These are phyloP conservation scores for Kryptolebias marmoratus DNA, from an alignment of 2,113 vertebrate species.

Conservation along the genomic window DNA sequence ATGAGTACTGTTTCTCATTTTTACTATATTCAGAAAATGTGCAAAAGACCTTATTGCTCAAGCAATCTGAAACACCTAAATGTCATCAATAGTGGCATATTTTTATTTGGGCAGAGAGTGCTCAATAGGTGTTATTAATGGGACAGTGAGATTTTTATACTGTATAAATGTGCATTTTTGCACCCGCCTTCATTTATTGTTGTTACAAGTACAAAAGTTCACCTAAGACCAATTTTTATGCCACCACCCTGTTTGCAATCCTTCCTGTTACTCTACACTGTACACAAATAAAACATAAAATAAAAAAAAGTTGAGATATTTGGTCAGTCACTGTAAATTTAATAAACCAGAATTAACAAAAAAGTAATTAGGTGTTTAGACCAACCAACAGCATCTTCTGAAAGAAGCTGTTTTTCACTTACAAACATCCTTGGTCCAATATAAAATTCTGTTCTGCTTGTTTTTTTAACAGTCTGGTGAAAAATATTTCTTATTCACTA, in stretches of 20 bases:
- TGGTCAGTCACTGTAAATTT: slow-evolving; percentile 46
- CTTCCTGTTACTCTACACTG: slow-evolving; percentile 3
- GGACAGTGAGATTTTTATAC: neutral
- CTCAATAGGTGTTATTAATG: neutral
- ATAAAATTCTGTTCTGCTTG: slow-evolving; percentile 48
- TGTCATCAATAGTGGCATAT: slow-evolving; percentile 2
- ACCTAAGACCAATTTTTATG: neutral
- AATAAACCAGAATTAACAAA: slow-evolving; percentile 29
- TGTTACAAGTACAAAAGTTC: slow-evolving; percentile 8
- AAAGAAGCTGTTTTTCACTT: slow-evolving; percentile 38
- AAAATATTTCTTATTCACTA: slow-evolving; percentile 45
- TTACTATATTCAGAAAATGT: slow-evolving; percentile 52
- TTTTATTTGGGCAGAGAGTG: slow-evolving; percentile 8
- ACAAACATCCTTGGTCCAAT: slow-evolving; percentile 68
- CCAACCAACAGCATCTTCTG: slow-evolving; percentile 18
- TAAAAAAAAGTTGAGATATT: slow-evolving; percentile 28
- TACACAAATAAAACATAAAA: slow-evolving; percentile 6
- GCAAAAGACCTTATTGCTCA: slow-evolving; percentile 46
- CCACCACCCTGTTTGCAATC: neutral
- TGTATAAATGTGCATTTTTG: slow-evolving; percentile 7
- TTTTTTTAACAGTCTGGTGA: slow-evolving; percentile 47
- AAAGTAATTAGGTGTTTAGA: slow-evolving; percentile 32
- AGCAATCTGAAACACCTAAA: slow-evolving; percentile 34
- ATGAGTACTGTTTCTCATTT: slow-evolving; percentile 29
- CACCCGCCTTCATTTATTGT: slow-evolving; percentile 26